phyloP scores from a whole-genome alignment of 1,140 invertebrate species.

The Sipha flava region DNA sequence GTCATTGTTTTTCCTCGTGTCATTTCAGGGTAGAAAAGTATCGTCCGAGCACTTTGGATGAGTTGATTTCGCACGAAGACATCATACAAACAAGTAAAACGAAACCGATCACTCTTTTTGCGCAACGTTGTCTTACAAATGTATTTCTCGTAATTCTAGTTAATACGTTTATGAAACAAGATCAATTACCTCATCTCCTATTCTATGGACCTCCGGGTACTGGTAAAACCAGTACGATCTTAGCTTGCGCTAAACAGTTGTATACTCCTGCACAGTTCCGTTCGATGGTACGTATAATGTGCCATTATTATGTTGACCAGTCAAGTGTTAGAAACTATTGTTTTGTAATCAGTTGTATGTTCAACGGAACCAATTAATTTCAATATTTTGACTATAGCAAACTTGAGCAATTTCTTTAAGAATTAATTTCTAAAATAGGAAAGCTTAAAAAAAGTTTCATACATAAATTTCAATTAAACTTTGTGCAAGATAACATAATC shows the following conservation, averaged over 20 bases:
- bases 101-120: background rate
- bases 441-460: too few species aligned
- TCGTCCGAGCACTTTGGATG: constrained; percentile 78
- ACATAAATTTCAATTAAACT: too few species aligned
- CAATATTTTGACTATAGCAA: too few species aligned
- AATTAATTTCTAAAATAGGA: too few species aligned
- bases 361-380: too few species aligned
- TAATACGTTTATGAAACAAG: constrained; percentile 82
- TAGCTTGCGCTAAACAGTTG: constrained; percentile 89
- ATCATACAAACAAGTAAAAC: constrained; percentile 89
- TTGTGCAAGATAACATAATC: too few species aligned
- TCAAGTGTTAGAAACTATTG: background rate
- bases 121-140: too few species aligned
- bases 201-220: constrained; percentile 99
- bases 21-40: constrained; percentile 95
- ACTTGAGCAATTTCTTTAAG: too few species aligned
- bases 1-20: too few species aligned
- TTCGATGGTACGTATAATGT: constrained; percentile 60
- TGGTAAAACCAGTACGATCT: constrained; percentile 95
- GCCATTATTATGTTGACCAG: background rate
- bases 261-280: constrained; percentile 79
- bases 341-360: background rate
- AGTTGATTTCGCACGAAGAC: constrained; percentile 94
- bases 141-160: constrained; percentile 55
- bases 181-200: constrained; percentile 89